phyloP scores from a whole-genome alignment of 2,888 invertebrate species.

The Icerya purchasi region DNA sequence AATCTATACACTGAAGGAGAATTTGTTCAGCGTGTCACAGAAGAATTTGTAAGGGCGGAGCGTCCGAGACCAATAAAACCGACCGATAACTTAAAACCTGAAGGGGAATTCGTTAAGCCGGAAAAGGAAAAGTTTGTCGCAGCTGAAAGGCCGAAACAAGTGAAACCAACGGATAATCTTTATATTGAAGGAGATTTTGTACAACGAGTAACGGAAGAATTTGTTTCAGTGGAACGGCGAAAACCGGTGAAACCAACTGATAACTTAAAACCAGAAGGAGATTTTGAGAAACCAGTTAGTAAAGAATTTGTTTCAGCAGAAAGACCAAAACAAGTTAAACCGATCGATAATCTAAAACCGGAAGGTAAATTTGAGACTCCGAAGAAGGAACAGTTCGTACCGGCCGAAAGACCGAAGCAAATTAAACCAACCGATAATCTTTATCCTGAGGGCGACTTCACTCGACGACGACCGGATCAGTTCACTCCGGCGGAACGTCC shows the following conservation, averaged over 20 bases:
- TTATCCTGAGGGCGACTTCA: conserved; percentile 34
- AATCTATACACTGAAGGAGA: conserved; percentile 32
- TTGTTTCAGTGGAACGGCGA: conserved; percentile 31
- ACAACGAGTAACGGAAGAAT: conserved; percentile 26
- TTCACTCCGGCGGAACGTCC: conserved; percentile 26
- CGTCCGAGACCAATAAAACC: conserved; percentile 22
- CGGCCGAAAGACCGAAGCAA: conserved; percentile 26
- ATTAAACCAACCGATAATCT: conserved; percentile 36
- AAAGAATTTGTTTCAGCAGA: conserved; percentile 22
- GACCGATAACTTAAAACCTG: conserved; percentile 23
- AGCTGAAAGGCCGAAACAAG: conserved; percentile 25
- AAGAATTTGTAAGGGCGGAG: conserved; percentile 27
- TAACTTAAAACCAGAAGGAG: conserved; percentile 29
- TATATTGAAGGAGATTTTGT: conserved; percentile 27
- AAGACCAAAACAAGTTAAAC: conserved; percentile 24
- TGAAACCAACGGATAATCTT: conserved; percentile 26
- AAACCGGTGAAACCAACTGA: conserved; percentile 34
- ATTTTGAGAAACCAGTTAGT: conserved; percentile 28
- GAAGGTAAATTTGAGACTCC: conserved; percentile 38
- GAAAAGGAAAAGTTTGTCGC: conserved; percentile 22
- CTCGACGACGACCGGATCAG: conserved; percentile 22
- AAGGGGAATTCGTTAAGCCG: conserved; percentile 25
- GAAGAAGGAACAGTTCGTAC: conserved; percentile 29
- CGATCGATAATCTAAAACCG: conserved; percentile 38
- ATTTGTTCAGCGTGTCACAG: conserved; percentile 22